Base-by-base conservation (phyloP, 2,888 invertebrate genomes). In the Leptopterna dolabrata region DNA sequence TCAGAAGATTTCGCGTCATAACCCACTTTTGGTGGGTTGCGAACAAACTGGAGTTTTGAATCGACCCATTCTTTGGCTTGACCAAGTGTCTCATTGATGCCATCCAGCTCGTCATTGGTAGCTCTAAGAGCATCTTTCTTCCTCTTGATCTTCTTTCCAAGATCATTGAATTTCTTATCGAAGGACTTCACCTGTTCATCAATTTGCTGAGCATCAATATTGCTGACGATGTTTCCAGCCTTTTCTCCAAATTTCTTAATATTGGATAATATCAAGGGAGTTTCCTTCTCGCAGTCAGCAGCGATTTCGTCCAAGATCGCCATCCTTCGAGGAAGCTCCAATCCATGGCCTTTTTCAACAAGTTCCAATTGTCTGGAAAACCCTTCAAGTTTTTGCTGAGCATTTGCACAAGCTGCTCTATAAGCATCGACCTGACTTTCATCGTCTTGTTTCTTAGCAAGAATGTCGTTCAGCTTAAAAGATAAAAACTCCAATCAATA, bases 151-250 rank as follows among this genome's bases (percentile, higher is more conserved):
- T 97, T 94, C 91, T 97, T 97, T 0, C 95, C 94, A 0, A 97
- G 94, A 91, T 98, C 97, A 89, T 95, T 95, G 91, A 96, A 96
- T 89, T 96, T 94, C 89, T 97, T 94, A 91, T 98, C 97, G 0
- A 96, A 93, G 0, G 96, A 95, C 91, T 96, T 97, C 91, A 96
- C 94, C 94, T 95, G 92, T 83, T 97, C 97, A 91, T 97, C 97
- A 0, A 97, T 95, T 92, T 97, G 97, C 91, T 97, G 97, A 0
- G 96, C 95, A 91, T 97, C 97, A 89, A 97, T 93, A 91, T 97
- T 97, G 91, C 96, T 97, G 14, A 97, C 96, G 36, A 96, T 95
- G 89, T 96, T 95, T 87, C 95, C 95, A 9, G 97, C 96, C 91
- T 95, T 94, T 0, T 94, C 93, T 0, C 95, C 95, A 80, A 96